Percentiles rank a stretch among this genome's conserved stretches.
Evolutionary conservation across 2,888 invertebrate species (phyloP).

Genomic region (Leptinotarsa rubiginosa): DNA sequence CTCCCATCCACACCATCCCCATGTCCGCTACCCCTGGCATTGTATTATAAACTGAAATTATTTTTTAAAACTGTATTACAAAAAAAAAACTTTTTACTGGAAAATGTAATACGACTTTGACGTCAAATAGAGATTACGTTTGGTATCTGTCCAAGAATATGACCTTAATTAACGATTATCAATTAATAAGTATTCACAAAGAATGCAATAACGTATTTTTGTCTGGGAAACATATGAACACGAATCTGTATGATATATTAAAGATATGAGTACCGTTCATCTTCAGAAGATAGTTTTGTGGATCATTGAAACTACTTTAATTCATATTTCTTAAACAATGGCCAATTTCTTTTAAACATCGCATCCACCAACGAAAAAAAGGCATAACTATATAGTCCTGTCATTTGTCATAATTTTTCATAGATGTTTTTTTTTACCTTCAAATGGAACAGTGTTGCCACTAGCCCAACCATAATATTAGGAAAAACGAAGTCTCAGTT

Average conservation of each 20-base stretch:
- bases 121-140: background rate
- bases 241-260: slow-evolving; percentile 22
- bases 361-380: slow-evolving; percentile 35
- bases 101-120: slow-evolving; percentile 11
- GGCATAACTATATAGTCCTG: slow-evolving; percentile 30
- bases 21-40: slow-evolving; percentile 72
- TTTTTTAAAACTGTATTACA: background rate
- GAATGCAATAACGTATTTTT: slow-evolving; percentile 31
- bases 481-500: background rate
- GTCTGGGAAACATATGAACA: slow-evolving; percentile 21
- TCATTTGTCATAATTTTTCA: background rate
- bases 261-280: slow-evolving; percentile 43
- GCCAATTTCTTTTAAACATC: slow-evolving; percentile 28
- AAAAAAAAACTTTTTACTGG: background rate
- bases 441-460: background rate
- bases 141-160: background rate
- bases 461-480: background rate
- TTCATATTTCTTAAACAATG: slow-evolving; percentile 34
- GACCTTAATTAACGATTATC: slow-evolving; percentile 2
- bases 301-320: slow-evolving; percentile 23
- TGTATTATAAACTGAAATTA: slow-evolving; percentile 63
- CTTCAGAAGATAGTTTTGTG: slow-evolving; percentile 17
- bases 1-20: slow-evolving; percentile 79
- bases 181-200: slow-evolving; percentile 34
- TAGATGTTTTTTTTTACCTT: background rate